Conservation (phyloP, 2,888 invertebrate genomes). For the Branchipolynoe longqiensis region DNA sequence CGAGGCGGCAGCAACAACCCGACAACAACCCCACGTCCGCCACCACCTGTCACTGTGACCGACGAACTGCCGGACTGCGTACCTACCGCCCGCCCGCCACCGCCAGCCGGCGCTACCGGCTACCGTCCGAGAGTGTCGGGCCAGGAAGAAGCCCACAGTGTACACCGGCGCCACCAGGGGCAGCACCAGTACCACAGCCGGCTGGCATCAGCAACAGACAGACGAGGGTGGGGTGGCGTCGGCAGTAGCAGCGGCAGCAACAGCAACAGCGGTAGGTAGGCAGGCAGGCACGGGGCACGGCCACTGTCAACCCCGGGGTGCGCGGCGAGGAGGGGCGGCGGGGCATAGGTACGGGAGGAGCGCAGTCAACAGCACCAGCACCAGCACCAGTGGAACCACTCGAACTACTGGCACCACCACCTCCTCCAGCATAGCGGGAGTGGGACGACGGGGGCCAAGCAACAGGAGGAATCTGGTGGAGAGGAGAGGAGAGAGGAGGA, state of each 20-base stretch:
- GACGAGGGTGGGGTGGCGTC: neutral
- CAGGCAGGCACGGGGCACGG: too few relatives aligned
- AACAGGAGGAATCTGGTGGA: slow-evolving; percentile 15
- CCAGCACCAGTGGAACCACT: neutral
- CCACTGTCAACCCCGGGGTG: too few relatives aligned
- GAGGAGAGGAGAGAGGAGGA: neutral
- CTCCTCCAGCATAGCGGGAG: slow-evolving; percentile 9
- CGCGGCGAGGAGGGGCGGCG: neutral
- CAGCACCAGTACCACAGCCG: neutral
- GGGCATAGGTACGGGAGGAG: neutral
- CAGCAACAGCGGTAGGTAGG: too few relatives aligned
- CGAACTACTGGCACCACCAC: neutral
- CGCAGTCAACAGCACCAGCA: neutral
- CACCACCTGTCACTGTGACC: slow-evolving; percentile 24
- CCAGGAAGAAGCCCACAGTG: neutral
- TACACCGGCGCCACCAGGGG: neutral
- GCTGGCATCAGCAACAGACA: neutral
- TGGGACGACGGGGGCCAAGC: neutral
- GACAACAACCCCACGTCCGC: too few relatives aligned
- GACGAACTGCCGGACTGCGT: too few relatives aligned
- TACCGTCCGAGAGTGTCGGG: neutral
- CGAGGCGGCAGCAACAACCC: slow-evolving; percentile 30
- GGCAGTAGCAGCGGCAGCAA: neutral
- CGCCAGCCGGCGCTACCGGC: neutral
- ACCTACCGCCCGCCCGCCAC: neutral